Conservation (phyloP, 1,140 invertebrate species). For the Drosophila trapezifrons region DNA sequence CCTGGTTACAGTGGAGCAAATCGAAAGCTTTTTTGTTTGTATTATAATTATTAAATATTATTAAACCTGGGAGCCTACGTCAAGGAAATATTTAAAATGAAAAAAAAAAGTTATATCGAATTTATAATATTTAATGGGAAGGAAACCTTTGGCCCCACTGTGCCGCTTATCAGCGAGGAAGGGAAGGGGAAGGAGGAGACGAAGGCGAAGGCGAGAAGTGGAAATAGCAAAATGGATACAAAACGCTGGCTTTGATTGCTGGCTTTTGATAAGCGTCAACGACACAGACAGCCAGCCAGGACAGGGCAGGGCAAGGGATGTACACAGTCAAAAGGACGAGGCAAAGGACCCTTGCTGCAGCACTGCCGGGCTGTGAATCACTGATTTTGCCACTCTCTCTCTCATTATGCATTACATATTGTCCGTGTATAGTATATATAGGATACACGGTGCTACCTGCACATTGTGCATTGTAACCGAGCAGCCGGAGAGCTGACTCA, state of each 20-base stretch:
- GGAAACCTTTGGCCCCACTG: not conserved
- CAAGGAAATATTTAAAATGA: too few species aligned
- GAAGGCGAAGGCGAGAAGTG: slow-evolving; percentile 9
- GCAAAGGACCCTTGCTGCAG: slow-evolving; percentile 27
- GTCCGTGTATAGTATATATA: not conserved
- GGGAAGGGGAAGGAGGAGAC: not conserved
- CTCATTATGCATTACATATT: slow-evolving; percentile 25
- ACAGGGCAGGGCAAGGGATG: slow-evolving; percentile 3
- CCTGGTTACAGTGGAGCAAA: not conserved
- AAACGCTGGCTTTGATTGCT: slow-evolving; percentile 52
- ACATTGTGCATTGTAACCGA: slow-evolving; percentile 46
- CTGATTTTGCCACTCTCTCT: slow-evolving; percentile 24
- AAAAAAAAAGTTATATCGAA: too few species aligned
- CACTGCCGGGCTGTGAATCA: slow-evolving; percentile 30
- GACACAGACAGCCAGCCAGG: slow-evolving; percentile 17
- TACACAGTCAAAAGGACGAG: slow-evolving; percentile 5
- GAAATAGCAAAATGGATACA: slow-evolving; percentile 37
- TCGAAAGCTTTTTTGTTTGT: too few species aligned
- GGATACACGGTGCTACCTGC: slow-evolving; percentile 13
- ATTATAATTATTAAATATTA: not conserved
- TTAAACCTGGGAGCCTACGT: not conserved
- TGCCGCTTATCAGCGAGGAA: not conserved
- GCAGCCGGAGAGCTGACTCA: slow-evolving; percentile 30
- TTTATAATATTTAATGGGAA: not conserved
- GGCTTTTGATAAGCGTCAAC: slow-evolving; percentile 55